These are phyloP conservation scores for Zapornia atra DNA, from an alignment of 2,113 vertebrate species.

Conservation along the genomic window DNA sequence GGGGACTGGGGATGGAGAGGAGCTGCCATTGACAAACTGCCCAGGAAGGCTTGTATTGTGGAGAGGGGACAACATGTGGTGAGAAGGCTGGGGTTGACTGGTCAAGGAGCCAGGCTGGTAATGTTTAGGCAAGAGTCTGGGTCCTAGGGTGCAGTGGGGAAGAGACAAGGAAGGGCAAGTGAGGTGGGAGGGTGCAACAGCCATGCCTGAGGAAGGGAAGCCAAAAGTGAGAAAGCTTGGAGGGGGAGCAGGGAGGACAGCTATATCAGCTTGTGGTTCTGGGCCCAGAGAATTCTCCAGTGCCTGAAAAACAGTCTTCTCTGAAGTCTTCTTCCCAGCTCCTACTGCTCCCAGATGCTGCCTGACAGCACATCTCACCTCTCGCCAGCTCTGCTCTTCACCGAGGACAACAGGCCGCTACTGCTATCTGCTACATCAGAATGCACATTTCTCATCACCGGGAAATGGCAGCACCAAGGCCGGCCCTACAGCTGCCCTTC, in stretches of 20 bases:
- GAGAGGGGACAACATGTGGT: background rate
- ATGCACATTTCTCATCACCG: background rate
- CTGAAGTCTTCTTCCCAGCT: background rate
- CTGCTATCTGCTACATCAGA: background rate
- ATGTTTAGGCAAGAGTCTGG: background rate
- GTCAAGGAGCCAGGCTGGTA: background rate
- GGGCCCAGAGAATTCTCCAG: background rate
- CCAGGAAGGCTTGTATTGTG: background rate
- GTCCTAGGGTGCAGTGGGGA: background rate
- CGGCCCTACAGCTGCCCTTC: slow-evolving; percentile 15
- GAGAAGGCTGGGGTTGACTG: background rate
- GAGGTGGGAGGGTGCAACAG: background rate
- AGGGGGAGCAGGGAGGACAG: background rate
- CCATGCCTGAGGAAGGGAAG: background rate
- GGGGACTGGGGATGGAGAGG: background rate
- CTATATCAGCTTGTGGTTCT: background rate
- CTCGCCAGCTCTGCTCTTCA: background rate
- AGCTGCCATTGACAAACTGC: background rate
- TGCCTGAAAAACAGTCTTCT: accelerated
- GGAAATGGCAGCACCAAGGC: background rate
- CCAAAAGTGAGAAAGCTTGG: background rate
- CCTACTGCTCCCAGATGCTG: background rate
- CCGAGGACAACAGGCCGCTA: background rate
- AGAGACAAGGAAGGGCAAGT: background rate
- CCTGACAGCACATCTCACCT: accelerated